These are phyloP conservation scores for Limnephilus lunatus DNA, from an alignment of 2,888 invertebrate species.

Conservation along the genomic window DNA sequence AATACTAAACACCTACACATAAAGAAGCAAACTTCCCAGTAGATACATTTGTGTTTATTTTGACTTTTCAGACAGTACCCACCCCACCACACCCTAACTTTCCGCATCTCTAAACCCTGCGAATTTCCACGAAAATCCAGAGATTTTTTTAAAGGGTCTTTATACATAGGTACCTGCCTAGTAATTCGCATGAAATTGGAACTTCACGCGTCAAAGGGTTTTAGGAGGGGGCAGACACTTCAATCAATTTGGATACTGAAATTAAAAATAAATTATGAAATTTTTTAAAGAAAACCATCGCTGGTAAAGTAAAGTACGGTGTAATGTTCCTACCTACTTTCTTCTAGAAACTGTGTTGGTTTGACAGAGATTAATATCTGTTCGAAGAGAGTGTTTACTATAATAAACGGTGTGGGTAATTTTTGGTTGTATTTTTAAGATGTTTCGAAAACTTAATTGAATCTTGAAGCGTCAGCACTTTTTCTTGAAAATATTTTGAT, in stretches of 20 bases:
- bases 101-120: not conserved
- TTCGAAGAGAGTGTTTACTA: not conserved
- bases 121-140: not conserved
- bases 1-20: not conserved
- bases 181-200: constrained; percentile 42
- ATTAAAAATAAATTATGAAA: constrained; percentile 5
- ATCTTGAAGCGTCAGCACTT: not conserved
- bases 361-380: not conserved
- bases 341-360: not conserved
- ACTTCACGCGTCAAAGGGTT: constrained; percentile 42
- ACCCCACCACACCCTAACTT: not conserved
- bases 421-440: not conserved
- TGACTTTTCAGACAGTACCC: not conserved
- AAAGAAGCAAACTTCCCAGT: not conserved
- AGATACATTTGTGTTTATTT: not conserved
- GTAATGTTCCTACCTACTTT: not conserved
- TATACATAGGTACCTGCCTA: not conserved
- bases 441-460: not conserved
- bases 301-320: not conserved
- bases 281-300: constrained; percentile 25
- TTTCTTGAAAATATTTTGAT: not conserved
- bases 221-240: constrained; percentile 14
- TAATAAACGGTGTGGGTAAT: not conserved
- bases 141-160: not conserved
- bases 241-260: constrained; percentile 37